Percentiles rank a stretch among this genome's conserved stretches.
Conservation (phyloP, 2,888 invertebrate species). For the Antheraea yamamai region DNA sequence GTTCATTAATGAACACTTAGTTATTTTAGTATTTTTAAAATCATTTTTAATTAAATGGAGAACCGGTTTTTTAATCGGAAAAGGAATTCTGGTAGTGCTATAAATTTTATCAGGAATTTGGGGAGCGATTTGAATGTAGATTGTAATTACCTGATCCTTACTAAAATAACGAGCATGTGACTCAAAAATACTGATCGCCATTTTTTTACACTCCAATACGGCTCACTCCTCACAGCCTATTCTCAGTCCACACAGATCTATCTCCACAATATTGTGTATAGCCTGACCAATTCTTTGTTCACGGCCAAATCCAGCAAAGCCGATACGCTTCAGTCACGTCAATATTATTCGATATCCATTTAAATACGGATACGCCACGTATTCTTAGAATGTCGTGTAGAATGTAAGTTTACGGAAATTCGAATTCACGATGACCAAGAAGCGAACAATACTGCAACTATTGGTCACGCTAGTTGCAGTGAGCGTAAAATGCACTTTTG, state of each 20-base stretch:
- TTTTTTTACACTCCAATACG: background rate
- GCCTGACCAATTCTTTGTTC: background rate
- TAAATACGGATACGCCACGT: background rate
- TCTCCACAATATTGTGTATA: background rate
- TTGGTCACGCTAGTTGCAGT: constrained; percentile 1
- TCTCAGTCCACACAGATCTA: no score
- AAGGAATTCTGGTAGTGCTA: background rate
- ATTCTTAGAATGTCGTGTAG: background rate
- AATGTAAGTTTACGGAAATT: background rate
- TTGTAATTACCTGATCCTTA: background rate
- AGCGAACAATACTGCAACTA: background rate
- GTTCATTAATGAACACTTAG: background rate
- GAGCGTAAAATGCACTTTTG: background rate
- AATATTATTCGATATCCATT: background rate
- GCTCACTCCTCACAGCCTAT: no score
- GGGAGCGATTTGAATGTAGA: background rate
- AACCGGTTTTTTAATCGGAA: background rate
- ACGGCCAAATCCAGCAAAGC: background rate
- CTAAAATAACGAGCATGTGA: background rate
- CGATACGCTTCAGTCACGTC: background rate
- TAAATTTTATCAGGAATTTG: background rate
- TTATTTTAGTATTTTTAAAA: background rate
- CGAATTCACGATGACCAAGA: background rate
- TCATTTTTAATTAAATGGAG: background rate
- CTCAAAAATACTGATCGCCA: background rate